Evolutionary conservation across 2,888 invertebrate species (phyloP).

Genomic region (Busseola fusca): DNA sequence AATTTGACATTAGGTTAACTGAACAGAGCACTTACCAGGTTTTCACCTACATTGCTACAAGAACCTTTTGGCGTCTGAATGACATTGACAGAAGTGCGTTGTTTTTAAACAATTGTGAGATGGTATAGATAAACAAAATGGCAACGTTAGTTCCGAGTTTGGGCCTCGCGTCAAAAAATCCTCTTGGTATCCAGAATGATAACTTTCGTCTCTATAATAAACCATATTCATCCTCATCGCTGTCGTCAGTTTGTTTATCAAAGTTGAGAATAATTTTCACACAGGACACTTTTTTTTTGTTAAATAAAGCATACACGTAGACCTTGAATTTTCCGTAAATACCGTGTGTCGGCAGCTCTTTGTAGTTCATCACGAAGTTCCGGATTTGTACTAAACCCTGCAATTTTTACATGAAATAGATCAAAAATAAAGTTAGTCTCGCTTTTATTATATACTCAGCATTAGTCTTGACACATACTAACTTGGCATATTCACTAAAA

Average conservation of each 20-base stretch:
- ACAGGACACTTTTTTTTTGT: background rate
- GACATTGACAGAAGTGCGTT: background rate
- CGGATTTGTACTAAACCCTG: conserved; percentile 13
- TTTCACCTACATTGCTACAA: background rate
- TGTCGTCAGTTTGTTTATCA: conserved; percentile 10
- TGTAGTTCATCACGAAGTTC: conserved; percentile 40
- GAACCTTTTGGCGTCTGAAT: background rate
- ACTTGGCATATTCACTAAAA: too few relatives aligned
- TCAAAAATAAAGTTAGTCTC: too few relatives aligned
- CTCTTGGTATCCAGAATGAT: background rate
- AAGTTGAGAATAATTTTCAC: conserved; percentile 14
- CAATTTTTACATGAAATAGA: background rate
- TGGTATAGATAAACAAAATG: background rate
- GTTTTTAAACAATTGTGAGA: background rate
- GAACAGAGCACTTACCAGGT: background rate
- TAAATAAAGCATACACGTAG: background rate
- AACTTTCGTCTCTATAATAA: background rate
- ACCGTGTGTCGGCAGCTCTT: conserved; percentile 4
- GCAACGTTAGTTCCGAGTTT: background rate
- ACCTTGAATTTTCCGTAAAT: conserved; percentile 33
- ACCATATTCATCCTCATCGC: background rate
- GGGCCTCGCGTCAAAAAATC: too few relatives aligned
- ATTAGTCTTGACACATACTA: too few relatives aligned
- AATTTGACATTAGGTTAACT: background rate
- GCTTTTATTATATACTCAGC: too few relatives aligned